A percentile compares a stretch with the other conserved stretches of the same genome.
phyloP scores from a whole-genome alignment of 2,888 invertebrate genomes.

The Esperia sulphurella region DNA sequence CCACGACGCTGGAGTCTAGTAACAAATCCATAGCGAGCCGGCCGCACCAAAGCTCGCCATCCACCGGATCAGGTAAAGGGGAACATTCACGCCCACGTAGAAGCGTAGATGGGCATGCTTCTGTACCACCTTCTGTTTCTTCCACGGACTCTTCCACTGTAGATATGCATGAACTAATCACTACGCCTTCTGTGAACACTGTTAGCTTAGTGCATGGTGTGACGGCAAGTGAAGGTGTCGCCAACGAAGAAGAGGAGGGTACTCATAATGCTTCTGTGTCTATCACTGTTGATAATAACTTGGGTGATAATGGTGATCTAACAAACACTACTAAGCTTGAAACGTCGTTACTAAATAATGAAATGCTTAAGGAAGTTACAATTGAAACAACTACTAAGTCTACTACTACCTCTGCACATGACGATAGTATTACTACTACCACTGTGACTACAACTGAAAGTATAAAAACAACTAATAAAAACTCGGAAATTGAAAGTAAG shows the following conservation, averaged over 20 bases:
- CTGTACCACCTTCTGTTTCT: slow-evolving; percentile 44
- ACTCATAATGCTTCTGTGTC: slow-evolving; percentile 48
- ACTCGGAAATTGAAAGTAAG: slow-evolving; percentile 11
- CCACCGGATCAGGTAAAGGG: slow-evolving; percentile 75
- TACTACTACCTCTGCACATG: slow-evolving; percentile 5
- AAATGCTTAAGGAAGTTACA: slow-evolving; percentile 11
- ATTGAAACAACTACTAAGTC: slow-evolving; percentile 11
- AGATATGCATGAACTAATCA: slow-evolving; percentile 74
- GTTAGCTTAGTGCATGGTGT: slow-evolving; percentile 74
- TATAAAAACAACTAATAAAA: slow-evolving; percentile 12
- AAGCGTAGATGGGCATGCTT: slow-evolving; percentile 83
- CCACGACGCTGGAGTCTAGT: slow-evolving; percentile 82
- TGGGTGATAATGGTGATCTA: slow-evolving; percentile 52
- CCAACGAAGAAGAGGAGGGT: slow-evolving; percentile 30
- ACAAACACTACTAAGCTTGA: slow-evolving; percentile 36
- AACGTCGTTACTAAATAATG: slow-evolving; percentile 11
- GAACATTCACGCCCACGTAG: slow-evolving; percentile 84
- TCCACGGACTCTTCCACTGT: slow-evolving; percentile 63
- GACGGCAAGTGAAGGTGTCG: slow-evolving; percentile 33
- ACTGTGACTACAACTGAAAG: slow-evolving; percentile 4
- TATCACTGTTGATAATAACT: slow-evolving; percentile 35
- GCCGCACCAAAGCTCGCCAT: slow-evolving; percentile 80
- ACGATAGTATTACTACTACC: background rate
- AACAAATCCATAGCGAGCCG: slow-evolving; percentile 84
- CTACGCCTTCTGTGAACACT: slow-evolving; percentile 60